A percentile compares a stretch with the other conserved stretches of the same genome.
Conservation (phyloP, 2,797 vertebrate species). For the Leuciscus waleckii region DNA sequence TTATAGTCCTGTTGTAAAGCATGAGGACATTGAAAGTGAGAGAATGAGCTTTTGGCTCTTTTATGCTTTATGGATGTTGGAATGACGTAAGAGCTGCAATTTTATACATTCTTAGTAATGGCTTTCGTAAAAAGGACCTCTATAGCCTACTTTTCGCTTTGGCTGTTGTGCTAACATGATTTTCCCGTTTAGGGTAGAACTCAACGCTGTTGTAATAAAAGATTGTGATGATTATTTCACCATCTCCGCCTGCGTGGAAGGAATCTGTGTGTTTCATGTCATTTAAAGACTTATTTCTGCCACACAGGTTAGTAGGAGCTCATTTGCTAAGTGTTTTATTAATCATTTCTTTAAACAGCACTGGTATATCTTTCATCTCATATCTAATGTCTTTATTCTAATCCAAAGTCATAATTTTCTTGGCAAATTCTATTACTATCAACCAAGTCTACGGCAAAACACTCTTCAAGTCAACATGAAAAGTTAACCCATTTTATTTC, state of each 20-base stretch:
- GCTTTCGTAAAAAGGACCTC: slow-evolving; percentile 78
- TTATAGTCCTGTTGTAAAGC: slow-evolving; percentile 68
- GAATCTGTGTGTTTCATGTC: slow-evolving; percentile 29
- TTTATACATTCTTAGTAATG: slow-evolving; percentile 74
- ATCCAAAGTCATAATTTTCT: neutral
- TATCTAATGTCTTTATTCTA: slow-evolving; percentile 13
- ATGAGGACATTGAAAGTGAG: slow-evolving; percentile 62
- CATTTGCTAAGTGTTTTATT: slow-evolving; percentile 5
- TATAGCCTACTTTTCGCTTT: slow-evolving; percentile 74
- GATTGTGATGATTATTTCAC: slow-evolving; percentile 72
- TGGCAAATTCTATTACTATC: neutral
- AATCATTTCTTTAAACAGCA: neutral
- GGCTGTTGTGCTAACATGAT: slow-evolving; percentile 80
- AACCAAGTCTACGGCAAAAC: neutral
- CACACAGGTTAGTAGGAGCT: slow-evolving; percentile 1
- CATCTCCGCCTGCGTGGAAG: slow-evolving; percentile 50
- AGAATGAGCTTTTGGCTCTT: slow-evolving; percentile 59
- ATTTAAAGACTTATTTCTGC: slow-evolving; percentile 18
- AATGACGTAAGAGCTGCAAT: slow-evolving; percentile 67
- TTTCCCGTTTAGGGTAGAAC: slow-evolving; percentile 80
- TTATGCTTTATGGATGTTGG: slow-evolving; percentile 64
- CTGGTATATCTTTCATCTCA: neutral
- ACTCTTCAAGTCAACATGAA: neutral
- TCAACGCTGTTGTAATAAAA: slow-evolving; percentile 79
- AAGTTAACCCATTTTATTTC: neutral